Percentiles rank a stretch among this genome's conserved stretches.
Evolutionary conservation across 1,140 invertebrate genomes (phyloP).

Genomic region (Drosophila saltans): DNA sequence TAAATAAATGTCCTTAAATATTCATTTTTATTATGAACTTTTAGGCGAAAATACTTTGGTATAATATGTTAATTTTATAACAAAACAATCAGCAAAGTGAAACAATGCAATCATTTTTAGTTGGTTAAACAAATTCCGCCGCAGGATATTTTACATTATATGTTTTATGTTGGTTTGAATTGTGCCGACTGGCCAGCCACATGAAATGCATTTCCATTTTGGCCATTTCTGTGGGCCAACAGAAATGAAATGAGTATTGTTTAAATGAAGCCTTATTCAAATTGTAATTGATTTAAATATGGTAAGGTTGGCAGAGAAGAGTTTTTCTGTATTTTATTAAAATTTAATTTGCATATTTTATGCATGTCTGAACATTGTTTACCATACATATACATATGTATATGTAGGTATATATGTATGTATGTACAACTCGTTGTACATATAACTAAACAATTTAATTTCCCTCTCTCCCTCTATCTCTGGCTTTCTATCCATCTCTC

Average conservation of each 20-base stretch:
- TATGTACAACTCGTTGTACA: not conserved
- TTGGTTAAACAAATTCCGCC: conserved; percentile 54
- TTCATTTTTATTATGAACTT: not conserved
- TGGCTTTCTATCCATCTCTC: not conserved
- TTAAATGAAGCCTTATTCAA: conserved; percentile 23
- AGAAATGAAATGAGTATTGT: conserved; percentile 1
- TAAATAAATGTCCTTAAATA: not conserved
- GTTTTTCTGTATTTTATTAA: conserved; percentile 58
- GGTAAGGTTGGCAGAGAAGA: conserved; percentile 29
- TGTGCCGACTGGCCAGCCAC: conserved; percentile 4
- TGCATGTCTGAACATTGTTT: conserved; percentile 25
- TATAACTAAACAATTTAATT: conserved; percentile 33
- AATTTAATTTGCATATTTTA: conserved; percentile 59
- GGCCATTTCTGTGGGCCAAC: not conserved
- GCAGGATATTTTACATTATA: conserved; percentile 24
- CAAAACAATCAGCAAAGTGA: conserved; percentile 21
- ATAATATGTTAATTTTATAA: conserved; percentile 22
- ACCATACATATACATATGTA: not conserved
- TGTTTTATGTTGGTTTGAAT: conserved; percentile 19
- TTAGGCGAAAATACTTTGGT: not conserved
- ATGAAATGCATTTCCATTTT: conserved; percentile 44
- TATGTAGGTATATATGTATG: not conserved
- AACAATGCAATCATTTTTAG: conserved; percentile 62
- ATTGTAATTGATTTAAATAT: conserved; percentile 65
- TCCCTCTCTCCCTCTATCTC: not conserved